A percentile compares a stretch with the other conserved stretches of the same genome.
Conservation (phyloP, 1,140 invertebrate genomes). For the Grapholita molesta region DNA sequence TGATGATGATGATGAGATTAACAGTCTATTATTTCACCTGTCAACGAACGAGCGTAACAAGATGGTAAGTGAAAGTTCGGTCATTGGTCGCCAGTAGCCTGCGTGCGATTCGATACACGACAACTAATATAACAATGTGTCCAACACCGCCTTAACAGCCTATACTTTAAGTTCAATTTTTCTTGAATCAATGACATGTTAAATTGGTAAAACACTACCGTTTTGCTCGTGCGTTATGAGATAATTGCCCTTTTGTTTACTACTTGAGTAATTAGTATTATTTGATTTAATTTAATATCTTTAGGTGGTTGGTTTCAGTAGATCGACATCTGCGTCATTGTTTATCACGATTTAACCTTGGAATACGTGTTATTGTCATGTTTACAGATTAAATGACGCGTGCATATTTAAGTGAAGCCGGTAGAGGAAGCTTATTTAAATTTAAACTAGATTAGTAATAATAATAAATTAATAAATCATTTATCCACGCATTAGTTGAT, state of each 20-base stretch:
- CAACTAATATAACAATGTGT: conserved; percentile 34
- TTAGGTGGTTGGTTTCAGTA: not conserved
- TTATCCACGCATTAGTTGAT: too few relatives aligned
- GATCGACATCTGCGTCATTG: not conserved
- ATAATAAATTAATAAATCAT: too few relatives aligned
- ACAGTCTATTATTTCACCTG: not conserved
- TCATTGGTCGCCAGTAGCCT: conserved; percentile 64
- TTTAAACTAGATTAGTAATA: too few relatives aligned
- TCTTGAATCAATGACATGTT: conserved; percentile 9
- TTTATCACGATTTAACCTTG: not conserved
- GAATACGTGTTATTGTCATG: not conserved
- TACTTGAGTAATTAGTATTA: conserved; percentile 28
- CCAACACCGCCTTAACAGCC: conserved; percentile 8
- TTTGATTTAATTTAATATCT: not conserved
- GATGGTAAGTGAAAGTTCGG: conserved; percentile 73
- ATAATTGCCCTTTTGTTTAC: conserved; percentile 70
- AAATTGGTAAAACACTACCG: conserved; percentile 66
- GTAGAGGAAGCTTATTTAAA: too few relatives aligned
- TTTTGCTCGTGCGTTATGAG: conserved; percentile 53
- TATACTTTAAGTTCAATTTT: conserved; percentile 31
- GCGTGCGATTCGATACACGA: conserved; percentile 57
- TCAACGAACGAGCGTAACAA: conserved; percentile 37
- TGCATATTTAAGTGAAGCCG: not conserved
- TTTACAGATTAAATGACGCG: not conserved
- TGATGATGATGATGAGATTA: too few relatives aligned